Percentiles rank a stretch among this genome's conserved stretches.
Evolutionary conservation across 1,140 invertebrate species (phyloP).

Genomic region (Drosophila jambulina): DNA sequence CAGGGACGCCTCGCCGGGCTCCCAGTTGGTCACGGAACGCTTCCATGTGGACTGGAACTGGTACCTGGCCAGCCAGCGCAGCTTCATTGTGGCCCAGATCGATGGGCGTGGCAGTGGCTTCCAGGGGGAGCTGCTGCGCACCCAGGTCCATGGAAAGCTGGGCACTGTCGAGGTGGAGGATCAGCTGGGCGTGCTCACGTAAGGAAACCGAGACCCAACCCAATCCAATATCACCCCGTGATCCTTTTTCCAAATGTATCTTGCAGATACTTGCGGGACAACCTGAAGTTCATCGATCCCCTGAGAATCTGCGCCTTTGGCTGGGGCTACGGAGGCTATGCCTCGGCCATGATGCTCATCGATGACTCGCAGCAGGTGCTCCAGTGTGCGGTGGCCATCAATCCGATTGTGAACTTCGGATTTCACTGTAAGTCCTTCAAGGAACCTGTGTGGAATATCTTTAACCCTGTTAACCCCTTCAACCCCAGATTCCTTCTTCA

Average conservation of each 20-base stretch:
- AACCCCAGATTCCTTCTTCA: conserved; percentile 91
- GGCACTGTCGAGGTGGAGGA: conserved; percentile 91
- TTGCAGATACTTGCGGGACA: conserved; percentile 89
- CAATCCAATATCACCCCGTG: background rate
- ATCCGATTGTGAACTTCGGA: conserved; percentile 92
- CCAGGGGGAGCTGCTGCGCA: conserved; percentile 90
- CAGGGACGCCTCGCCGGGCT: conserved; percentile 91
- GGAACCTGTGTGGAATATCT: background rate
- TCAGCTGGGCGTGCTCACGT: conserved; percentile 93
- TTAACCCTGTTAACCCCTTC: background rate
- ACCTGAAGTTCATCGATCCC: conserved; percentile 91
- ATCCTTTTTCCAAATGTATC: background rate
- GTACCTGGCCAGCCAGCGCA: conserved; percentile 91
- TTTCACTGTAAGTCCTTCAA: conserved; percentile 89
- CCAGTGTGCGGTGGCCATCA: conserved; percentile 92
- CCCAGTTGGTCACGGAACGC: conserved; percentile 90
- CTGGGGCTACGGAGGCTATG: conserved; percentile 90
- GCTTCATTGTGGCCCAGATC: conserved; percentile 92
- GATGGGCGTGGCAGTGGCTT: conserved; percentile 92
- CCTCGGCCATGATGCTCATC: conserved; percentile 90
- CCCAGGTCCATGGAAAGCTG: conserved; percentile 89
- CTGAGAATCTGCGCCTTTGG: conserved; percentile 90
- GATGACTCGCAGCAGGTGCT: conserved; percentile 90
- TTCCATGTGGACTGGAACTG: conserved; percentile 91
- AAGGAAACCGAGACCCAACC: conserved; percentile 75